phyloP scores from a whole-genome alignment of 2,113 vertebrate species.

The Hippolais icterina region DNA sequence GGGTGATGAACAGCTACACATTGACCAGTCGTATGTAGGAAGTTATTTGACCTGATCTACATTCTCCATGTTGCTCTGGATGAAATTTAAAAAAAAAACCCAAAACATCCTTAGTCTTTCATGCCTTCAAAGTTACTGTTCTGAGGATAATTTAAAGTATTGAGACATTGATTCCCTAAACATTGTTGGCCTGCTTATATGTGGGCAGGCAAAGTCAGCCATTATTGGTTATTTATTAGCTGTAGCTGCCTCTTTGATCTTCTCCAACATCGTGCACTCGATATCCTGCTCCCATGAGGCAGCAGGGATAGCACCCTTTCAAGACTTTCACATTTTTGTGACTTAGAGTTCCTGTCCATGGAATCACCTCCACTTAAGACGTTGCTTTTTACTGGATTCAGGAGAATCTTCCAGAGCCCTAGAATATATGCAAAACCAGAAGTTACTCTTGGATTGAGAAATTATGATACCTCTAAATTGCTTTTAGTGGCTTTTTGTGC shows the following conservation, averaged over 20 bases:
- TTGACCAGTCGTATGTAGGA: background rate
- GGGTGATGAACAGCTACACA: background rate
- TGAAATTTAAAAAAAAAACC: rapidly evolving
- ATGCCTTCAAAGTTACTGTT: background rate
- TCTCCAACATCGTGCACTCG: background rate
- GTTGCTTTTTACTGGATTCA: background rate
- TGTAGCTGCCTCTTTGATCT: constrained; percentile 4
- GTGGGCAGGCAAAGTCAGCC: background rate
- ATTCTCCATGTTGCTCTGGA: background rate
- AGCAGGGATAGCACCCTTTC: background rate
- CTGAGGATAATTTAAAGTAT: background rate
- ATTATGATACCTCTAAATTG: constrained; percentile 53
- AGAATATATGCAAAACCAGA: constrained; percentile 42
- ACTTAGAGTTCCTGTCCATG: background rate
- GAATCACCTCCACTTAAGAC: background rate
- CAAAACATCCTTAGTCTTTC: background rate
- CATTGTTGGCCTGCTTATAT: background rate
- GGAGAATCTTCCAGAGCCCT: constrained; percentile 10
- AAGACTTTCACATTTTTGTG: background rate
- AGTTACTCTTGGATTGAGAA: constrained; percentile 56
- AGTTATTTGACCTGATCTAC: background rate
- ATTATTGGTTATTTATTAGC: constrained; percentile 38
- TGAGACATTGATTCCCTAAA: constrained; percentile 26
- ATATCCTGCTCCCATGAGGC: background rate
- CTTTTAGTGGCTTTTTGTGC: constrained; percentile 46